These are phyloP conservation scores for Polymixis lichenea DNA, from an alignment of 2,888 invertebrate species.

Conservation along the genomic window DNA sequence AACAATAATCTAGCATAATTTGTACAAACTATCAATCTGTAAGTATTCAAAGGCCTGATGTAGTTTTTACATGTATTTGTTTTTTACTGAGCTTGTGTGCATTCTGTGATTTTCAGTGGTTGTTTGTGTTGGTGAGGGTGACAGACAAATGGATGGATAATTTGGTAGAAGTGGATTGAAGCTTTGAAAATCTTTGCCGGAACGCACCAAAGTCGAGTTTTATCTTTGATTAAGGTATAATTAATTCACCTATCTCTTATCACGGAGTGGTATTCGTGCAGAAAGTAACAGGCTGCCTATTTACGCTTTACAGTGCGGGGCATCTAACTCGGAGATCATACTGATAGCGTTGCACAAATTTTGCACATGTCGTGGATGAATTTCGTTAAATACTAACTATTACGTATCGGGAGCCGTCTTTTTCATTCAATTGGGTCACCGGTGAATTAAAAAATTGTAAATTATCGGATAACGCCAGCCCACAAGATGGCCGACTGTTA, in stretches of 20 bases:
- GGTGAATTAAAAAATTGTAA: constrained; percentile 81
- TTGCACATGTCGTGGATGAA: constrained; percentile 72
- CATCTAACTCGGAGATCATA: constrained; percentile 76
- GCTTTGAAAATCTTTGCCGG: constrained; percentile 68
- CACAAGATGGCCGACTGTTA: constrained; percentile 91
- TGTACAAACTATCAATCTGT: constrained; percentile 61
- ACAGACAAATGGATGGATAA: constrained; percentile 81
- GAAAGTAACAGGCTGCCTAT: constrained; percentile 82
- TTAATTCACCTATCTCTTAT: constrained; percentile 50
- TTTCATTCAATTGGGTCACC: constrained; percentile 76
- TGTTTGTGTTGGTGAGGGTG: constrained; percentile 87
- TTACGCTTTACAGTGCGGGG: constrained; percentile 85
- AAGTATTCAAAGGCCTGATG: constrained; percentile 56
- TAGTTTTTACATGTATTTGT: constrained; percentile 58
- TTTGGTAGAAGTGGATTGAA: constrained; percentile 82
- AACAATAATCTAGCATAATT: constrained; percentile 63
- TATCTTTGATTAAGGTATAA: constrained; percentile 75
- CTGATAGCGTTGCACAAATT: constrained; percentile 74
- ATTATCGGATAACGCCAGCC: constrained; percentile 89
- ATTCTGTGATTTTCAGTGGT: constrained; percentile 80
- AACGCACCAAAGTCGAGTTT: constrained; percentile 68
- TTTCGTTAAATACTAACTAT: constrained; percentile 72
- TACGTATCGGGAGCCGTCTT: constrained; percentile 71
- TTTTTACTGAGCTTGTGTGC: constrained; percentile 75
- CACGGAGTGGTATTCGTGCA: constrained; percentile 62